Evolutionary conservation across 2,797 vertebrate genomes (phyloP).

Genomic region (Gambelia wislizenii): DNA sequence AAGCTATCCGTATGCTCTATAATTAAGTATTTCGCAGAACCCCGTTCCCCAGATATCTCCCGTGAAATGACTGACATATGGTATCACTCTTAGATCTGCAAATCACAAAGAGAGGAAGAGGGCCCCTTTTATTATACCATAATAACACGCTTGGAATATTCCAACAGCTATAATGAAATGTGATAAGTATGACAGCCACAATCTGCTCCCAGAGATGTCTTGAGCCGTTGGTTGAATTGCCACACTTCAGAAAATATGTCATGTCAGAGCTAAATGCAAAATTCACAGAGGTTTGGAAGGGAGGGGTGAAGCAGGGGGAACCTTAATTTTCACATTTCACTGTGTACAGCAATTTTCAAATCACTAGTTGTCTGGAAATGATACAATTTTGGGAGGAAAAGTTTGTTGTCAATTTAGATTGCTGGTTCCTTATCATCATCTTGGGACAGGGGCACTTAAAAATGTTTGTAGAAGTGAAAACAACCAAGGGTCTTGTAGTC

Average conservation of each 20-base stretch:
- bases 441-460: conserved; percentile 15
- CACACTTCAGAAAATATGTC: conserved; percentile 69
- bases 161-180: conserved; percentile 76
- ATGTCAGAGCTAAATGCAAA: conserved; percentile 68
- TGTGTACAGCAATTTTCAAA: conserved; percentile 56
- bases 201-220: conserved; percentile 69
- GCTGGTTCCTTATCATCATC: conserved; percentile 24
- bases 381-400: conserved; percentile 31
- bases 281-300: conserved; percentile 55
- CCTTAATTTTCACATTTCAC: conserved; percentile 62
- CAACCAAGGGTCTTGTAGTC: no score
- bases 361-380: conserved; percentile 22
- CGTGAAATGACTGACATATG: conserved; percentile 71
- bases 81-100: conserved; percentile 73
- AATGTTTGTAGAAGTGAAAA: conserved; percentile 33
- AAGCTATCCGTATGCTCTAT: conserved; percentile 44
- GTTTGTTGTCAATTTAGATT: conserved; percentile 36
- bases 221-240: conserved; percentile 65
- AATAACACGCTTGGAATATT: conserved; percentile 70
- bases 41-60: conserved; percentile 68
- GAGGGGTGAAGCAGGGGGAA: conserved; percentile 12
- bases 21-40: conserved; percentile 68
- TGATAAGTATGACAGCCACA: conserved; percentile 71
- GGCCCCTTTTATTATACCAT: conserved; percentile 76
- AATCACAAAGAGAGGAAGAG: conserved; percentile 72